Percentiles rank a stretch among this genome's conserved stretches.
These are phyloP conservation scores for Gonioctena quinquepunctata DNA, from an alignment of 1,140 invertebrate species.

Conservation along the genomic window DNA sequence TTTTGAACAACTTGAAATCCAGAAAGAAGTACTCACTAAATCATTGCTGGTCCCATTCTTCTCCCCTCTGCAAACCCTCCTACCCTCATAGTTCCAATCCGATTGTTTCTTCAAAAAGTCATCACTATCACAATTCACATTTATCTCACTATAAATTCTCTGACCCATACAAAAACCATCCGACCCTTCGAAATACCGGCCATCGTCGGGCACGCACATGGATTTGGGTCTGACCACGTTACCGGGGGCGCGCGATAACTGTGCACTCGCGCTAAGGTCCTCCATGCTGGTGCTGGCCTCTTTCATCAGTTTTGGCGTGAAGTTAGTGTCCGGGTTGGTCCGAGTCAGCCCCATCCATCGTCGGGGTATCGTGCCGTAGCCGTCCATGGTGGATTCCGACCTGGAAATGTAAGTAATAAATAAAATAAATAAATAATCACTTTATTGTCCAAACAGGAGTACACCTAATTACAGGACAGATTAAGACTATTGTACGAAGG, in stretches of 20 bases:
- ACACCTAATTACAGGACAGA: too few species aligned
- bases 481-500: too few species aligned
- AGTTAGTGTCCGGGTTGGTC: neutral
- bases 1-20: neutral
- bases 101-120: neutral
- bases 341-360: constrained; percentile 41
- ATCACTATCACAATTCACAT: constrained; percentile 4
- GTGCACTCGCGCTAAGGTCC: constrained; percentile 54
- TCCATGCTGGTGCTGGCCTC: constrained; percentile 58
- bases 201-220: constrained; percentile 44
- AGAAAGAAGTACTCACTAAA: neutral
- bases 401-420: too few species aligned
- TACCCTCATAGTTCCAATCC: neutral
- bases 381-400: constrained; percentile 25
- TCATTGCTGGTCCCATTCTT: neutral
- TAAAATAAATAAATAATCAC: too few species aligned
- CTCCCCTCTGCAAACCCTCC: neutral
- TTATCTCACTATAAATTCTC: constrained; percentile 21
- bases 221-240: constrained; percentile 56
- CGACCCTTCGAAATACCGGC: neutral
- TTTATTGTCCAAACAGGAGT: too few species aligned
- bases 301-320: constrained; percentile 47
- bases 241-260: constrained; percentile 54
- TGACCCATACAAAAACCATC: neutral
- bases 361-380: constrained; percentile 36